Evolutionary conservation across 2,888 invertebrate genomes (phyloP).

Genomic region (Linhomoeus sp.): DNA sequence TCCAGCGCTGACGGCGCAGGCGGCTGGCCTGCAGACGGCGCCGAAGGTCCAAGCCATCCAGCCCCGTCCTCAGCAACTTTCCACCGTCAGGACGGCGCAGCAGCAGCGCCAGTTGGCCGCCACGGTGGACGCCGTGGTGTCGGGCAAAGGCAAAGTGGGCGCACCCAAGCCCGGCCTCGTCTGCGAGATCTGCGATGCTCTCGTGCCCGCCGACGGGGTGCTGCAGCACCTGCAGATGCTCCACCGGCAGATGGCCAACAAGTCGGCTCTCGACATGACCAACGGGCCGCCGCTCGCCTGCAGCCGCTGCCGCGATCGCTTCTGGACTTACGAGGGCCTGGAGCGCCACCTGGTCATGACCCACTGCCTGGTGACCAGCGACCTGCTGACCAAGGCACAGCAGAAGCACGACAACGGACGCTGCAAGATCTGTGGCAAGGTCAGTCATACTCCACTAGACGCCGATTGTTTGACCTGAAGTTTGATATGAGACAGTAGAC

Average conservation of each 20-base stretch:
- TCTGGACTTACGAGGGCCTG: conserved; percentile 88
- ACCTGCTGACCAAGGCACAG: conserved; percentile 85
- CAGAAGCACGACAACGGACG: conserved; percentile 79
- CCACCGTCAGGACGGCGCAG: too few species aligned
- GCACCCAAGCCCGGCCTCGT: too few species aligned
- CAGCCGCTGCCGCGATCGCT: conserved; percentile 83
- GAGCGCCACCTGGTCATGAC: conserved; percentile 81
- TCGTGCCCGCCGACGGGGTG: conserved; percentile 33
- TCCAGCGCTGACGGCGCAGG: too few species aligned
- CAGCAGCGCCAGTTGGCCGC: too few species aligned
- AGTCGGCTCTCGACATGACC: conserved; percentile 54
- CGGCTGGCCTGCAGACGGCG: too few species aligned
- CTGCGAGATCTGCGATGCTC: conserved; percentile 78
- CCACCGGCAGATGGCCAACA: neutral
- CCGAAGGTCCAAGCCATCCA: too few species aligned
- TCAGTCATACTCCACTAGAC: conserved; percentile 26
- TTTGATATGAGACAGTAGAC: too few species aligned
- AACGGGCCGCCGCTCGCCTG: conserved; percentile 72
- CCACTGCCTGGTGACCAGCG: conserved; percentile 79
- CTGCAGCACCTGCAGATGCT: conserved; percentile 60
- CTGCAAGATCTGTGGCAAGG: conserved; percentile 82
- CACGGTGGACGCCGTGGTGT: too few species aligned
- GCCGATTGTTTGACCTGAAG: too few species aligned
- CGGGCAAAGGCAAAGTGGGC: too few species aligned
- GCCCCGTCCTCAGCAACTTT: too few species aligned